Base-by-base conservation (phyloP, 2,888 invertebrate species). In the Sepioteuthis lessoniana region DNA sequence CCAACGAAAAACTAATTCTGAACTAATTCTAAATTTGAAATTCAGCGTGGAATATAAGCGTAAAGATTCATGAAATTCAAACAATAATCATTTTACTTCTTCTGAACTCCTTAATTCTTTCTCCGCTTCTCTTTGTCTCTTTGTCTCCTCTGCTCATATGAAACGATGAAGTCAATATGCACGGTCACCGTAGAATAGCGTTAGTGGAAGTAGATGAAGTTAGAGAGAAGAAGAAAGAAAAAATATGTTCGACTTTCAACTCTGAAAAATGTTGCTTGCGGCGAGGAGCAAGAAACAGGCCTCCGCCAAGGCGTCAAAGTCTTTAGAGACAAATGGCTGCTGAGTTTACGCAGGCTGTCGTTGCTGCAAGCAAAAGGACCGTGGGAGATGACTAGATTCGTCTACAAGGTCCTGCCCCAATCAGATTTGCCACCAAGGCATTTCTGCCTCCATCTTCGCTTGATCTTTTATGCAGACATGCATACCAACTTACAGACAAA, bases 401-500 rank as follows among this genome's bases (percentile, higher is more conserved):
- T 76, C 76, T 76, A 76, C 76, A 76, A n/a, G 76, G 76, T 76
- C 76, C n/a, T 76, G 76, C n/a, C 76, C 76, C 76, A 76, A 76
- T 76, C 76, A 76, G n/a, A 76, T 76, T 76, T 76, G 76, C n/a
- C n/a, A 76, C 31, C 60, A 28, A n/a, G 16, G n/a, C 76, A 35
- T 76, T 76, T 35, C n/a, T 35, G 76, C 76, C 25, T 76, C n/a
- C 35, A 35, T 35, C n/a, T n/a, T 35, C n/a, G 25, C 76, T n/a
- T 10, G 76, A n/a, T n/a, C 76, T n/a, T 76, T 76, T n/a, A 76
- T 35, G 76, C 76, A n/a, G 35, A 76, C n/a, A 76, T 76, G 76
- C 76, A 76, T 35, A 35, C 2, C 76, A 76, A 76, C n/a, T 76
- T 35, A 35, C 76, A 16, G 35, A n/a, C n/a, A 76, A 13, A 4